These are phyloP conservation scores for Drosophila mimetica DNA, from an alignment of 2,888 invertebrate species.

Conservation along the genomic window DNA sequence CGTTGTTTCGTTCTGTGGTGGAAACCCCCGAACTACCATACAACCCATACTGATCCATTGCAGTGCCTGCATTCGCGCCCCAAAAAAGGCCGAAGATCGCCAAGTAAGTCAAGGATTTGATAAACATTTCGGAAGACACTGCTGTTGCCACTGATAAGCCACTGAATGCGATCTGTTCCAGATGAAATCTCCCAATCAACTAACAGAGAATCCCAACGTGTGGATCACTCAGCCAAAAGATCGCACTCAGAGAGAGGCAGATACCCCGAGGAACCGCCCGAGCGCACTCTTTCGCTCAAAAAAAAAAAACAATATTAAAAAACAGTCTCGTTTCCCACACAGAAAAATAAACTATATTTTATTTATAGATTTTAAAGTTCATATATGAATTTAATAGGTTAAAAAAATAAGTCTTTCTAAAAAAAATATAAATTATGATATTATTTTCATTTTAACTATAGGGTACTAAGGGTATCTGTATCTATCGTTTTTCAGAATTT, in stretches of 20 bases:
- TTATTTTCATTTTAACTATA: too few species aligned
- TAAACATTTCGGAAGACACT: conserved; percentile 40
- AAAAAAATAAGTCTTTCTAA: not conserved
- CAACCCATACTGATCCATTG: conserved; percentile 50
- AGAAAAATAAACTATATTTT: not conserved
- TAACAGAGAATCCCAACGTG: conserved; percentile 33
- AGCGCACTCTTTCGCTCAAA: conserved; percentile 37
- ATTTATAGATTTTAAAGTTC: not conserved
- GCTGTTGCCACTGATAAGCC: conserved; percentile 29
- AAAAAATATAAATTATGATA: not conserved
- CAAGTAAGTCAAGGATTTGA: conserved; percentile 25
- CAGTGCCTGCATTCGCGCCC: conserved; percentile 36
- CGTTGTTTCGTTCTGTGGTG: conserved; percentile 57
- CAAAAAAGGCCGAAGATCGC: conserved; percentile 46
- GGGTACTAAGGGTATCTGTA: too few species aligned
- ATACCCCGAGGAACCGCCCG: conserved; percentile 36
- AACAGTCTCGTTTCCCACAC: not conserved
- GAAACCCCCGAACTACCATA: conserved; percentile 10
- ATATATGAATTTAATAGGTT: too few species aligned
- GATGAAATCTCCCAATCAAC: conserved; percentile 46
- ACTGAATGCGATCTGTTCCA: conserved; percentile 42
- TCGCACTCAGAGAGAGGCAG: conserved; percentile 18
- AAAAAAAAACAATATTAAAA: not conserved
- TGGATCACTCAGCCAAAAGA: conserved; percentile 14
- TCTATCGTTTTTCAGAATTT: too few species aligned